Evolutionary conservation across 2,113 vertebrate genomes (phyloP), one percentile per base, ranked within the genome.

Genomic region (Xenotilapia longispinis): DNA sequence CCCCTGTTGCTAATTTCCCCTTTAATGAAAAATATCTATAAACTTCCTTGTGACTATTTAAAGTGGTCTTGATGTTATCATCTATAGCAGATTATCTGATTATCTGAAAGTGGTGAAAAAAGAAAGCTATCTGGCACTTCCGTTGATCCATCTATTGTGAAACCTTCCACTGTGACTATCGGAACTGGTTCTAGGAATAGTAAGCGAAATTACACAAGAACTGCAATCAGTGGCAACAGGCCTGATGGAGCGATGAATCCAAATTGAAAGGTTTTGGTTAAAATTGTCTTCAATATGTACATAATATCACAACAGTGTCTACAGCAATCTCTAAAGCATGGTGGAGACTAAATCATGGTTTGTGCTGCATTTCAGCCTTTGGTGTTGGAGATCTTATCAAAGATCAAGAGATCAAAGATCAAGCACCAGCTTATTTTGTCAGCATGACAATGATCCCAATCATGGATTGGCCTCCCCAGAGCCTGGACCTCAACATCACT

Each of bases 1-100:
- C 26, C 68, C 23, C 40, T 47, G 8, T 17, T 3, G 14, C 23
- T 75, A 75, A 75, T 28, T 75, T 47, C 40, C 1, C 14, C 40
- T 75, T 47, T 75, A 26, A 73, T 73, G 68, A 17, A 45, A 73
- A 73, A 26, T 45, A 45, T 73, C 40, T 42, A 45, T 26, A 70
- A 42, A 23, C 12, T 23, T 42, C 3, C 12, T 42, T 15, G 38
- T 42, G n/a, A 23, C 21, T 42, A 42, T 23, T 70, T 40, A 42
- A 70, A 70, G 12, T 70, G 36, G n/a, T 40, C 63, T 70, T 42
- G 36, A 23, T 70, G 36, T 23, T 9, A 45, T 23, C 13, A 17
- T 60, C 8, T 33, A 33, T 15, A 45, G 68, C 13, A 45, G 68
- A 26, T 73, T 42, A 26, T 23, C 65, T 26, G 65, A 36, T 65